These are phyloP conservation scores for Cosmopolites sordidus DNA, from an alignment of 2,888 invertebrate genomes.

Conservation along the genomic window DNA sequence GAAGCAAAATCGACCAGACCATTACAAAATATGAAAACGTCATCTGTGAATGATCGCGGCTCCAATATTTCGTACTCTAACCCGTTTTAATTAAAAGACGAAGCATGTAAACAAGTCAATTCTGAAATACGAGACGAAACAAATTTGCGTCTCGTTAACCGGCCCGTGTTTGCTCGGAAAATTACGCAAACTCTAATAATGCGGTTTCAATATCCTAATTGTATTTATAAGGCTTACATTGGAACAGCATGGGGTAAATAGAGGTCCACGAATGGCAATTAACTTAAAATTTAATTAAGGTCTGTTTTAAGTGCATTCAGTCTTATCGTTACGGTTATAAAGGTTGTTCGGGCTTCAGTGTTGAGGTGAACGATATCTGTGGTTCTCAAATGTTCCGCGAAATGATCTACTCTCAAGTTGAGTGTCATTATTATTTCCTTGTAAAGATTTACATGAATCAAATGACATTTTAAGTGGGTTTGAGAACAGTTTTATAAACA, in stretches of 20 bases:
- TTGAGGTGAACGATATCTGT: too few species aligned
- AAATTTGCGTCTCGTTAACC: constrained; percentile 23
- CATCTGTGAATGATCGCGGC: too few species aligned
- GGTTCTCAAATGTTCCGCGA: too few species aligned
- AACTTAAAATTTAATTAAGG: constrained; percentile 1
- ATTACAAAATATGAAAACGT: too few species aligned
- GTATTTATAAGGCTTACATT: constrained; percentile 24
- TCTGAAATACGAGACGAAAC: constrained; percentile 23
- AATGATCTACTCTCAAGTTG: too few species aligned
- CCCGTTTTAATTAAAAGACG: constrained; percentile 22
- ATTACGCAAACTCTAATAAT: constrained; percentile 27
- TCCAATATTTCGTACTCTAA: constrained; percentile 20
- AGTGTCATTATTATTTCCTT: too few species aligned
- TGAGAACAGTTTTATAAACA: too few species aligned
- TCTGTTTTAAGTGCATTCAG: neutral
- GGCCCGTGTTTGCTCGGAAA: constrained; percentile 22
- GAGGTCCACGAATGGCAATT: neutral
- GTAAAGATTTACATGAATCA: too few species aligned
- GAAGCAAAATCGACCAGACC: too few species aligned
- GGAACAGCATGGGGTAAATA: constrained; percentile 7
- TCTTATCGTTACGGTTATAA: neutral
- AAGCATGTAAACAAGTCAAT: constrained; percentile 26
- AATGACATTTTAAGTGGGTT: too few species aligned
- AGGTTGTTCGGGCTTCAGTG: too few species aligned
- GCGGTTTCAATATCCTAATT: constrained; percentile 26